phyloP scores from a whole-genome alignment of 2,888 invertebrate species.

The Linnaemya vulpina region DNA sequence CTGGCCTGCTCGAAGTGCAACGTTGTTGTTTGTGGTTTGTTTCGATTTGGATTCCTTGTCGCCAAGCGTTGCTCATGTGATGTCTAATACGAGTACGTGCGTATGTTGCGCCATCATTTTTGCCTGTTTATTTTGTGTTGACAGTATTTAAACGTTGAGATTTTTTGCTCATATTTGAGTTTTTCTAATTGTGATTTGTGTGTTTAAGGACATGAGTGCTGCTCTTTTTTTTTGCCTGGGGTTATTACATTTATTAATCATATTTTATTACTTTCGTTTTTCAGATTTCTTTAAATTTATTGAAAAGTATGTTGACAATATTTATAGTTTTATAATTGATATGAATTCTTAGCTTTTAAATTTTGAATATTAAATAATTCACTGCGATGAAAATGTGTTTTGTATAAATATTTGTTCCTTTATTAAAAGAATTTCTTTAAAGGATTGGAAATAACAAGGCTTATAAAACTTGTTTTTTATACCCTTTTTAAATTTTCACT shows the following conservation, averaged over 20 bases:
- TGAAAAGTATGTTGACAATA: slow-evolving; percentile 64
- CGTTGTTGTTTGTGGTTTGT: slow-evolving; percentile 22
- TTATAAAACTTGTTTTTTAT: no score
- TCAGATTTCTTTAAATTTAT: slow-evolving; percentile 42
- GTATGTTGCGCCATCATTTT: slow-evolving; percentile 13
- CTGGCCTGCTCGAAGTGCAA: not conserved
- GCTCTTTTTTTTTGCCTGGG: slow-evolving; percentile 30
- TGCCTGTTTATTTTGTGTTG: slow-evolving; percentile 47
- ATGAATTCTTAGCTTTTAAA: slow-evolving; percentile 54
- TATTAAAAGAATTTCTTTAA: no score
- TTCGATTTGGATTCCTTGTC: slow-evolving; percentile 59
- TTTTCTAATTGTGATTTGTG: slow-evolving; percentile 70
- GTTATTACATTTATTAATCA: slow-evolving; percentile 16
- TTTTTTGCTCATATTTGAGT: slow-evolving; percentile 27
- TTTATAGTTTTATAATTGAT: slow-evolving; percentile 53
- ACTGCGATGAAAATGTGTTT: slow-evolving; percentile 8
- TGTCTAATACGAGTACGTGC: not conserved
- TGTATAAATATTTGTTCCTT: no score
- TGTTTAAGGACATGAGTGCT: slow-evolving; percentile 36
- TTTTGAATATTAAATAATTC: slow-evolving; percentile 44
- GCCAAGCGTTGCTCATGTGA: slow-evolving; percentile 52
- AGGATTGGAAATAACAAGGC: no score
- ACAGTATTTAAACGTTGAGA: slow-evolving; percentile 50
- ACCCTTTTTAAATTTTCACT: no score
- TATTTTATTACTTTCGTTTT: slow-evolving; percentile 14